These are phyloP conservation scores for Anguilla pacifica DNA, from an alignment of 2,797 vertebrate genomes.

Conservation along the genomic window DNA sequence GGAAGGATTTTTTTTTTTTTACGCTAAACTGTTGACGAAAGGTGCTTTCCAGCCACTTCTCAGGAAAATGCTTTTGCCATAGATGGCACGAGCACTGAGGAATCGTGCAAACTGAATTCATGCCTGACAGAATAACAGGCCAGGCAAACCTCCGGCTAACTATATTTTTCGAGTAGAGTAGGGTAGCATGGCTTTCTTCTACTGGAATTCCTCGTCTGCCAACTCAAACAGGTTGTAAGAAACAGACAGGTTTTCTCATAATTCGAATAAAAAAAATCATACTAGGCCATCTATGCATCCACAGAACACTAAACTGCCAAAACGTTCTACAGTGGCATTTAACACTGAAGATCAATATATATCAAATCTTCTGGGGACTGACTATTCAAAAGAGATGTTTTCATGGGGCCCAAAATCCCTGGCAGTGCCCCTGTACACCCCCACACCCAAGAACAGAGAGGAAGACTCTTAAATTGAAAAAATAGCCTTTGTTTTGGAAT, in stretches of 20 bases:
- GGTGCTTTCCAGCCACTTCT: slow-evolving; percentile 43
- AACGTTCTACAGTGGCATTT: slow-evolving; percentile 32
- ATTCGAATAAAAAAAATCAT: slow-evolving; percentile 23
- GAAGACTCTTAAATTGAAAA: slow-evolving; percentile 49
- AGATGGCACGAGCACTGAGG: slow-evolving; percentile 34
- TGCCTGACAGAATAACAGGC: slow-evolving; percentile 20
- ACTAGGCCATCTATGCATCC: slow-evolving; percentile 31
- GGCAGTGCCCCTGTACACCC: no score
- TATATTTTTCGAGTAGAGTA: slow-evolving; percentile 43
- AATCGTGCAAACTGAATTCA: slow-evolving; percentile 38
- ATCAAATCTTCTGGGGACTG: neutral
- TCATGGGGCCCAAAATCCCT: no score
- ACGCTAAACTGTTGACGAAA: slow-evolving; percentile 39
- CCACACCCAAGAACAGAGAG: neutral
- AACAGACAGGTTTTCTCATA: slow-evolving; percentile 37
- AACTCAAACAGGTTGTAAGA: slow-evolving; percentile 47
- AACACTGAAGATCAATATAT: neutral
- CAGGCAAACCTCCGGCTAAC: slow-evolving; percentile 40
- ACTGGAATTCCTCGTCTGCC: slow-evolving; percentile 36
- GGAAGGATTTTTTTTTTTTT: slow-evolving; percentile 27
- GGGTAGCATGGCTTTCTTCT: slow-evolving; percentile 47
- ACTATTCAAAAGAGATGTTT: neutral
- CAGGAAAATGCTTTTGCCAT: neutral
- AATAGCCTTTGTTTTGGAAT: slow-evolving; percentile 47
- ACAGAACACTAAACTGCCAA: slow-evolving; percentile 26